A percentile compares a stretch with the other conserved stretches of the same genome.
phyloP scores from a whole-genome alignment of 2,888 invertebrate genomes.

The Amphimallon solstitiale region DNA sequence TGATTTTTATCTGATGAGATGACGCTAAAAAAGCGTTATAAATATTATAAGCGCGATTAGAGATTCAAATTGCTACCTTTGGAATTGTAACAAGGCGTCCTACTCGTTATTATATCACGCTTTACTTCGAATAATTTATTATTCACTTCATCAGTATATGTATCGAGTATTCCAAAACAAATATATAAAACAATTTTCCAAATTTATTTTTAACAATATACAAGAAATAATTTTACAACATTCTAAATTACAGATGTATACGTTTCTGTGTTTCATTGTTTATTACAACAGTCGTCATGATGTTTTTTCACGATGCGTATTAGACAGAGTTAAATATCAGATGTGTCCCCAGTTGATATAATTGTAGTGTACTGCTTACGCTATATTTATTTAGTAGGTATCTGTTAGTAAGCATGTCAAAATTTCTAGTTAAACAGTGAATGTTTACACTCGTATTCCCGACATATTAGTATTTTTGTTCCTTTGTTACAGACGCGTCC shows the following conservation, averaged over 20 bases:
- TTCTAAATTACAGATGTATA: background rate
- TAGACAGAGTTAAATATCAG: constrained; percentile 12
- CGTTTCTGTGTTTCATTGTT: constrained; percentile 15
- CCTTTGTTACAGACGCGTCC: constrained; percentile 63
- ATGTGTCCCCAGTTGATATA: background rate
- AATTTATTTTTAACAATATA: too few relatives aligned
- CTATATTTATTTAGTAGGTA: background rate
- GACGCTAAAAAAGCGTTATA: too few relatives aligned
- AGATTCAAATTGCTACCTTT: too few relatives aligned
- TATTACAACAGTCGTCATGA: constrained; percentile 8
- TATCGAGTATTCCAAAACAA: too few relatives aligned
- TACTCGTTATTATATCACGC: too few relatives aligned
- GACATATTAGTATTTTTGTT: constrained; percentile 60
- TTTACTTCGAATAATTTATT: too few relatives aligned
- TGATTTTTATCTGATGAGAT: too few relatives aligned
- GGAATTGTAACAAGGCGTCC: too few relatives aligned
- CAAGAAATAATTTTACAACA: constrained; percentile 7
- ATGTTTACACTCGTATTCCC: constrained; percentile 47
- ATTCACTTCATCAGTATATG: too few relatives aligned
- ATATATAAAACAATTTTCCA: too few relatives aligned
- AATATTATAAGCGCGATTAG: too few relatives aligned
- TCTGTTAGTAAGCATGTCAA: constrained; percentile 11
- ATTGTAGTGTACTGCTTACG: background rate
- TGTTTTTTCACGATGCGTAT: constrained; percentile 3
- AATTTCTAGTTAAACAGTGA: constrained; percentile 20